phyloP scores from a whole-genome alignment of 2,113 vertebrate genomes.

The Hiodon alosoides region DNA sequence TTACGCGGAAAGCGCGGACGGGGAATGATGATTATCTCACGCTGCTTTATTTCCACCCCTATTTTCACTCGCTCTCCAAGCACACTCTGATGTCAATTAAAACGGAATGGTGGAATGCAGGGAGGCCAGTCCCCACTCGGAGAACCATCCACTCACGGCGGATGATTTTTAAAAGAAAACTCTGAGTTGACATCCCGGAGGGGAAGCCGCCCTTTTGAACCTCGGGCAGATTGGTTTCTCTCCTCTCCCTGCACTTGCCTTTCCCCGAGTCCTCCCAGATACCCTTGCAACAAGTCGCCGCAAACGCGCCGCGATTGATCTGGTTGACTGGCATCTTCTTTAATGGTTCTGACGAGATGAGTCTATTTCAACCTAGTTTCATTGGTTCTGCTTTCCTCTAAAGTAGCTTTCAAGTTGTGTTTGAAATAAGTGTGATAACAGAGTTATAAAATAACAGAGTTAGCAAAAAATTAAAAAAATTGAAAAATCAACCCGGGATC shows the following conservation, averaged over 20 bases:
- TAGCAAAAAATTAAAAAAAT: background rate
- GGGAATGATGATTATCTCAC: too few species aligned
- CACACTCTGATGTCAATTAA: too few species aligned
- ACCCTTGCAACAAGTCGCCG: background rate
- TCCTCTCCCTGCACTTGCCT: too few species aligned
- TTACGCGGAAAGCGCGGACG: too few species aligned
- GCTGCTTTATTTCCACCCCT: too few species aligned
- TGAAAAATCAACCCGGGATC: background rate
- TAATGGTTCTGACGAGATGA: background rate
- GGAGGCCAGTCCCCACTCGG: too few species aligned
- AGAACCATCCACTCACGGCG: too few species aligned
- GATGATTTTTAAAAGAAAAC: background rate
- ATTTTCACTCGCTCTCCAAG: too few species aligned
- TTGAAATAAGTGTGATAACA: background rate
- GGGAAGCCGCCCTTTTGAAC: too few species aligned
- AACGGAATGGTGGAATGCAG: too few species aligned
- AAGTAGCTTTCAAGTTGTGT: background rate
- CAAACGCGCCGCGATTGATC: background rate
- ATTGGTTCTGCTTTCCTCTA: background rate
- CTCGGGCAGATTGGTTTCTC: too few species aligned
- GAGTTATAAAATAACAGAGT: background rate
- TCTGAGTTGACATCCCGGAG: background rate
- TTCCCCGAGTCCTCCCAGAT: too few species aligned
- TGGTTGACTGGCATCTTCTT: background rate
- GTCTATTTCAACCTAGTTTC: background rate